Evolutionary conservation across 1,140 invertebrate species (phyloP).

Genomic region (Lepidurus arcticus): DNA sequence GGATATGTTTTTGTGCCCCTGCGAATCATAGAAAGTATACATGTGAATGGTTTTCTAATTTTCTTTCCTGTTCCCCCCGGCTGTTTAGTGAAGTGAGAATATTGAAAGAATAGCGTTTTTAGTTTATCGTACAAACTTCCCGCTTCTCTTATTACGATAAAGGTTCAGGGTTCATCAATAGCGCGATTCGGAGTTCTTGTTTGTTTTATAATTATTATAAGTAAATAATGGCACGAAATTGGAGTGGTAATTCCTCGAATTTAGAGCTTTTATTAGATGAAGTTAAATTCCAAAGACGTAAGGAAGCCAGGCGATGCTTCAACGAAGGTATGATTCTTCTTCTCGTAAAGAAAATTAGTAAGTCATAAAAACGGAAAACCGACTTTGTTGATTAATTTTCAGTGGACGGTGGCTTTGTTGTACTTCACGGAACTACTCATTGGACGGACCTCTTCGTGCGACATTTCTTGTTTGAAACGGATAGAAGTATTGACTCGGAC

Average conservation of each 20-base stretch:
- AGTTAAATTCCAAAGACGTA: slow-evolving; percentile 81
- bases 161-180: no score
- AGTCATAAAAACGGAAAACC: background rate
- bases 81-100: no score
- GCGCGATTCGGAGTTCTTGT: no score
- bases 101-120: no score
- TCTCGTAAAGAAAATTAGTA: slow-evolving; percentile 6
- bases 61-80: no score
- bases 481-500: slow-evolving; percentile 80
- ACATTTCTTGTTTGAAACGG: slow-evolving; percentile 84
- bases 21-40: no score
- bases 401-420: slow-evolving; percentile 77
- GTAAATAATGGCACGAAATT: background rate
- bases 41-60: no score
- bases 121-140: no score
- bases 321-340: slow-evolving; percentile 63
- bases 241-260: slow-evolving; percentile 51
- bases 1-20: no score
- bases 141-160: no score
- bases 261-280: slow-evolving; percentile 79
- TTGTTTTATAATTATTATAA: background rate
- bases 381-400: slow-evolving; percentile 29
- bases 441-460: slow-evolving; percentile 94
- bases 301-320: slow-evolving; percentile 77
- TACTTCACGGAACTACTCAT: slow-evolving; percentile 85